Evolutionary conservation across 2,113 vertebrate species (phyloP).

Genomic region (Phaethornis superciliosus): DNA sequence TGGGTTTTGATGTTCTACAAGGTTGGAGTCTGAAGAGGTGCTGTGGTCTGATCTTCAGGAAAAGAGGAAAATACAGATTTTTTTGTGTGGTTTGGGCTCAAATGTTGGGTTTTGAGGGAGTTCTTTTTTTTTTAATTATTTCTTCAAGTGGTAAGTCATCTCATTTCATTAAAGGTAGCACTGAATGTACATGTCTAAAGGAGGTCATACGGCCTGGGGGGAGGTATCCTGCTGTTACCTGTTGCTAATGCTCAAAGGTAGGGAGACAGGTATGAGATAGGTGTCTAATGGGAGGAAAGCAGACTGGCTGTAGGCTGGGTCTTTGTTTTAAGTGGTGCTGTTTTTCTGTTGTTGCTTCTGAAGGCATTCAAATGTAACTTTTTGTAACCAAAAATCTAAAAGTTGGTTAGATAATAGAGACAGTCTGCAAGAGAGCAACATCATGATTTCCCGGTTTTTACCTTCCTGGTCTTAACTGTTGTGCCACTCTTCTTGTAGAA

Average conservation of each 20-base stretch:
- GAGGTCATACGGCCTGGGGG: background rate
- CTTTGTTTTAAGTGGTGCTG: background rate
- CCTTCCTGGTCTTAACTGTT: background rate
- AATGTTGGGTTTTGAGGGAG: accelerated
- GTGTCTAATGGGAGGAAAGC: background rate
- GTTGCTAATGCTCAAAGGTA: background rate
- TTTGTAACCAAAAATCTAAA: background rate
- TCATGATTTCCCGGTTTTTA: background rate
- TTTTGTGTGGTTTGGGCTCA: background rate
- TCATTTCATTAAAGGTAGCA: background rate
- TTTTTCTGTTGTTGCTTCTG: background rate
- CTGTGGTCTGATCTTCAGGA: background rate
- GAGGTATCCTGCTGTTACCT: background rate
- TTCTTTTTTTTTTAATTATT: background rate
- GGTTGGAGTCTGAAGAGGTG: background rate
- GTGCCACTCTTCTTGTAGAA: background rate
- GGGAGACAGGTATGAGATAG: background rate
- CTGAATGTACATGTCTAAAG: background rate
- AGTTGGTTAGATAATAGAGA: background rate
- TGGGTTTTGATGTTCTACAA: background rate
- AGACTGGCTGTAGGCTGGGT: background rate
- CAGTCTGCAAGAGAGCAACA: background rate
- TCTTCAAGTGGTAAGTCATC: background rate
- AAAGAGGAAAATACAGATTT: background rate
- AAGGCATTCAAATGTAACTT: background rate